Base-by-base conservation (phyloP, 2,888 invertebrate species). In the Diadromus collaris region DNA sequence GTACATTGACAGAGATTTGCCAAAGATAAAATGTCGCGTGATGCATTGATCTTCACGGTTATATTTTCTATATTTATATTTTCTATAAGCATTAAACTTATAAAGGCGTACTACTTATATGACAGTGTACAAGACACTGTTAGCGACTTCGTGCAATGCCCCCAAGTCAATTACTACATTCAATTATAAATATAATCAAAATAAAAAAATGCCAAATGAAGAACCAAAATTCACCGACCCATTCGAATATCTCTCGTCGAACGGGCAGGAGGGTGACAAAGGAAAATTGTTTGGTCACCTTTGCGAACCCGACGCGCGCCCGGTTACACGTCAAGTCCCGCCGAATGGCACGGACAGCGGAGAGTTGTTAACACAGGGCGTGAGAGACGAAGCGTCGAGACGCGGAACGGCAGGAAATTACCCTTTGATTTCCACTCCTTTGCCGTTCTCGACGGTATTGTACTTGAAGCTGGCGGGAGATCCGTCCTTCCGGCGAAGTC, bases 381-480 rank as follows among this genome's bases (percentile, higher is more conserved):
- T 64, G 63, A 76, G 61, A 78, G 75, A 78, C 70, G 80, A 83
- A 79, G 81, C 82, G 80, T 72, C 79, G 83, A 78, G 68, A 71
- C 83, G 81, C 81, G 71, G 77, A 78, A 51, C 81, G 80, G 64
- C 84, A 84, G 87, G 87, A 87, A 87, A 87, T 87, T 87, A 81
- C 82, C 82, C 83, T 82, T 78, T 83, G 80, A 77, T 76, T 80
- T 75, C 71, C 51, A 9, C 24, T 21, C 51, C 51, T 70, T 77
- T 82, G 71, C 76, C 81, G 69, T 76, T 76, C 61, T 70, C 19
- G 29, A n/a, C 58, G 34, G 38, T 32, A 44, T 65, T 73, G 64
- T 79, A 54, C 73, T 69, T 64, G 51, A 60, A 72, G 51, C 38
- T 76, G 27, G n/a, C 24, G 10, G 48, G n/a, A 51, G 29, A 21